Conservation (phyloP, 2,113 vertebrate genomes). For the Amblyopsis rosae region DNA sequence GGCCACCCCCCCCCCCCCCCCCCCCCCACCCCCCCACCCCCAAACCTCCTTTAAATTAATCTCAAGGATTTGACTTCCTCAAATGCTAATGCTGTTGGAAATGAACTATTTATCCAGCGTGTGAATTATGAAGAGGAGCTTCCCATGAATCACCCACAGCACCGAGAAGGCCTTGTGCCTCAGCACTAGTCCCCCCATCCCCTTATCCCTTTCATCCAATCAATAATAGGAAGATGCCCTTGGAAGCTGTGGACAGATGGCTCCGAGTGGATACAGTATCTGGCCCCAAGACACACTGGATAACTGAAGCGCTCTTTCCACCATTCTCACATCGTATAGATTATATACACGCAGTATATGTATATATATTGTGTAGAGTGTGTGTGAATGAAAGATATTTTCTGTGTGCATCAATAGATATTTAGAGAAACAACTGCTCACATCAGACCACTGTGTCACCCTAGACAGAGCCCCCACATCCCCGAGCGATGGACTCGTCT, state of each 20-base stretch:
- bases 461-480: background rate
- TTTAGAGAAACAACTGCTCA: slow-evolving; percentile 12
- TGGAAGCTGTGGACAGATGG: slow-evolving; percentile 63
- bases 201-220: slow-evolving; percentile 72
- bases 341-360: no score
- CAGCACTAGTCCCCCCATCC: slow-evolving; percentile 73
- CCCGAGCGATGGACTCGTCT: no score
- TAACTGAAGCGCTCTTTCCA: background rate
- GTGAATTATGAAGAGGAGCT: slow-evolving; percentile 68
- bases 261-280: slow-evolving; percentile 62
- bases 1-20: no score
- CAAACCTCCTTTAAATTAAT: slow-evolving; percentile 66
- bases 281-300: slow-evolving; percentile 49
- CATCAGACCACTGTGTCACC: background rate
- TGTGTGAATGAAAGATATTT: no score
- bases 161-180: slow-evolving; percentile 67
- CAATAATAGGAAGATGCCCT: slow-evolving; percentile 71
- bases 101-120: slow-evolving; percentile 67
- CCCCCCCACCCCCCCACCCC: slow-evolving; percentile 36
- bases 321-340: background rate
- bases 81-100: slow-evolving; percentile 70
- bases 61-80: slow-evolving; percentile 67
- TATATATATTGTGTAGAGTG: background rate
- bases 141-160: slow-evolving; percentile 69
- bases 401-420: background rate